Evolutionary conservation across 2,113 vertebrate genomes (phyloP).

Genomic region (Paracanthobrama guichenoti): DNA sequence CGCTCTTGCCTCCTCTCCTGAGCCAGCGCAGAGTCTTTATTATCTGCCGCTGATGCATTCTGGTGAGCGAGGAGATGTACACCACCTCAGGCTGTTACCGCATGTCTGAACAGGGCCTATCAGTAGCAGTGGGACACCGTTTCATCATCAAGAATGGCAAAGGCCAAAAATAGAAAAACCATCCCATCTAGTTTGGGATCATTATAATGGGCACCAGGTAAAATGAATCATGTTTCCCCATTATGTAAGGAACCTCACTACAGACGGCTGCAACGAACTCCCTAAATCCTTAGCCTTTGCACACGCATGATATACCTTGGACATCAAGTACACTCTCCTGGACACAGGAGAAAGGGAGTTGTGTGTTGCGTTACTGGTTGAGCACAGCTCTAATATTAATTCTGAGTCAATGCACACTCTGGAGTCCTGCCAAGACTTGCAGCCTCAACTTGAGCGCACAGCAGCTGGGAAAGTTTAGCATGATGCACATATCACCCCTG

Average conservation of each 20-base stretch:
- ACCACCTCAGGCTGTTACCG: conserved; percentile 51
- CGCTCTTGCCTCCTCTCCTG: not conserved
- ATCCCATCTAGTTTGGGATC: conserved; percentile 58
- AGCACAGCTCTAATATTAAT: conserved; percentile 9
- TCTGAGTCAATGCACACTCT: conserved; percentile 24
- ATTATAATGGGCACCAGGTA: conserved; percentile 56
- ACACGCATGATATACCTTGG: conserved; percentile 51
- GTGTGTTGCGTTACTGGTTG: not conserved
- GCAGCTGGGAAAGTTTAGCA: conserved; percentile 25
- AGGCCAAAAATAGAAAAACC: conserved; percentile 65
- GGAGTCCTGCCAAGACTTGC: conserved; percentile 41
- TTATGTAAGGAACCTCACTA: conserved; percentile 56
- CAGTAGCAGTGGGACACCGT: conserved; percentile 38
- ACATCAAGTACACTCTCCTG: conserved; percentile 38
- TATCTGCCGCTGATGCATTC: conserved; percentile 13
- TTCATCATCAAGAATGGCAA: conserved; percentile 60
- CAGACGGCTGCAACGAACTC: conserved; percentile 28
- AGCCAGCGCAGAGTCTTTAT: not conserved
- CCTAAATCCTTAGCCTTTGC: conserved; percentile 41
- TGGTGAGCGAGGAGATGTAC: conserved; percentile 41
- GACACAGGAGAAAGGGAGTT: conserved; percentile 2
- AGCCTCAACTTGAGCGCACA: conserved; percentile 6
- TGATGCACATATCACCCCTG: conserved; percentile 12
- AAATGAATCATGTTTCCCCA: conserved; percentile 53
- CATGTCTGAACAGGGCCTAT: conserved; percentile 57